Conservation (phyloP, 2,888 invertebrate species). For the Leptarthrus brevirostris region DNA sequence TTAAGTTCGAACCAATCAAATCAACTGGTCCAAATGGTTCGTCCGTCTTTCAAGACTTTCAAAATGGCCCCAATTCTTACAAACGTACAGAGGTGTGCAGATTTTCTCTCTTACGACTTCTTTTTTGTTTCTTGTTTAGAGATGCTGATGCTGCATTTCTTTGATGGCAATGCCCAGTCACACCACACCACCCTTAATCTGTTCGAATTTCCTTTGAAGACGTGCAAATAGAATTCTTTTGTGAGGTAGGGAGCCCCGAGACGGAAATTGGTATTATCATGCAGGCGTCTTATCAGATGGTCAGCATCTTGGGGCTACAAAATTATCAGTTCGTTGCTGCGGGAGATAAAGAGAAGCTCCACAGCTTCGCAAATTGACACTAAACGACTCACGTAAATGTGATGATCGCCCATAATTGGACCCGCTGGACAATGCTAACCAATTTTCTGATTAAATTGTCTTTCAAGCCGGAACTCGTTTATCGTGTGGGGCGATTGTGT, state of each 20-base stretch:
- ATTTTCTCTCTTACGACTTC: slow-evolving; percentile 3
- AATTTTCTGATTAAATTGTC: slow-evolving; percentile 58
- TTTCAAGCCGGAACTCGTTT: slow-evolving; percentile 57
- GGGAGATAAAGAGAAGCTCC: slow-evolving; percentile 37
- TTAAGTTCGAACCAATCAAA: slow-evolving; percentile 46
- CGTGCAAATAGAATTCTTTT: slow-evolving; percentile 22
- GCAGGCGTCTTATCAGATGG: slow-evolving; percentile 45
- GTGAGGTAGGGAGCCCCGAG: not conserved
- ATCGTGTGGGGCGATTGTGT: slow-evolving; percentile 45
- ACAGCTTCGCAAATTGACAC: slow-evolving; percentile 56
- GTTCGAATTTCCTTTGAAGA: slow-evolving; percentile 30
- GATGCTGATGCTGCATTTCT: slow-evolving; percentile 42
- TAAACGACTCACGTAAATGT: slow-evolving; percentile 54
- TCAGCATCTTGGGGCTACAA: slow-evolving; percentile 48
- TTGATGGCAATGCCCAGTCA: slow-evolving; percentile 23
- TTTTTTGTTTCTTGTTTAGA: slow-evolving; percentile 17
- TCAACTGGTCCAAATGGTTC: slow-evolving; percentile 5
- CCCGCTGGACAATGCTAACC: slow-evolving; percentile 52
- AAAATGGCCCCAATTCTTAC: slow-evolving; percentile 40
- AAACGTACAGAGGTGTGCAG: slow-evolving; percentile 36
- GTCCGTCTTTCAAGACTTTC: slow-evolving; percentile 37
- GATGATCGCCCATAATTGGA: slow-evolving; percentile 48
- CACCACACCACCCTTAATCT: slow-evolving; percentile 35
- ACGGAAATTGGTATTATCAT: slow-evolving; percentile 5
- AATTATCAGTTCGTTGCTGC: slow-evolving; percentile 19